A percentile compares a stretch with the other conserved stretches of the same genome.
These are phyloP conservation scores for Capreolus pygargus DNA, from an alignment of 2,113 vertebrate genomes.

Conservation along the genomic window DNA sequence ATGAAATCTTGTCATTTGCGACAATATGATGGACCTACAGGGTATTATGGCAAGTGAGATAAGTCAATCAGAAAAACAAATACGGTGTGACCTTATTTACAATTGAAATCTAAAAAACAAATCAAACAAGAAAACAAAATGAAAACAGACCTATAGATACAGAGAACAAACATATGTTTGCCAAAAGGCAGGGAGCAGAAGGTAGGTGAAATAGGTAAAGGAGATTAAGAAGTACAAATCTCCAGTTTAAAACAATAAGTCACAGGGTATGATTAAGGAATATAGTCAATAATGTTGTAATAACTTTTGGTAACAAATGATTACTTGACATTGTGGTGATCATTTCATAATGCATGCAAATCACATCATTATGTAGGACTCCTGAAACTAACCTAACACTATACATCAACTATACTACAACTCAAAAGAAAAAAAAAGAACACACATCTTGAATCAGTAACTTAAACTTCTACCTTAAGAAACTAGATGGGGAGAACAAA, in stretches of 20 bases:
- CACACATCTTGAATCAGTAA: neutral
- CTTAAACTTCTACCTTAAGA: neutral
- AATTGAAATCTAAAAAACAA: neutral
- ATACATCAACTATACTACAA: neutral
- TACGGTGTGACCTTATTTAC: neutral
- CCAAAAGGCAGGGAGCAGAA: neutral
- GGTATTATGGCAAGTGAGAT: neutral
- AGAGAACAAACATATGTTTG: neutral
- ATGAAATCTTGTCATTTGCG: neutral
- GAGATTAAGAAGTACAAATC: neutral
- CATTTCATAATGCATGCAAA: neutral
- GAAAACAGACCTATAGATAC: neutral
- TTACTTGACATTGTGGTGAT: neutral
- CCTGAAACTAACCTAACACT: neutral
- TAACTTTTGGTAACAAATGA: neutral
- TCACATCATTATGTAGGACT: neutral
- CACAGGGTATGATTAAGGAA: neutral
- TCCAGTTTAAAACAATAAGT: neutral
- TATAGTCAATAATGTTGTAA: neutral
- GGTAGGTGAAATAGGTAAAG: neutral
- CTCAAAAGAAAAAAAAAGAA: neutral
- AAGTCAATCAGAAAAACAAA: neutral
- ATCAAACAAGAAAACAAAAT: neutral
- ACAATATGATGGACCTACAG: neutral
- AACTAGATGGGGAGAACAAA: neutral